A percentile compares a stretch with the other conserved stretches of the same genome.
These are phyloP conservation scores for Erebia epiphron DNA, from an alignment of 2,888 invertebrate genomes.

Conservation along the genomic window DNA sequence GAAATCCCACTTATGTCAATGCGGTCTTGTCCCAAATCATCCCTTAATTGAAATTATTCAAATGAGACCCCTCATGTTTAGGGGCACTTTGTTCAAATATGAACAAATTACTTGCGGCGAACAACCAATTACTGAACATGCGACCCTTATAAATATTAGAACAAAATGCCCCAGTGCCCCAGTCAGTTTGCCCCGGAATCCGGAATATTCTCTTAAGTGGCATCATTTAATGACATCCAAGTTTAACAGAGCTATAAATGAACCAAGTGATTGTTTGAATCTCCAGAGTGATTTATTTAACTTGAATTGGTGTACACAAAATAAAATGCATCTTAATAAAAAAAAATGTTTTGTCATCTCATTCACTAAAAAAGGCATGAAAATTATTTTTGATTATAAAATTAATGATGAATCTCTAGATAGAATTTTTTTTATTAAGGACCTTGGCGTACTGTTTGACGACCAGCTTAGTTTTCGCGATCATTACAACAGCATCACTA, in stretches of 20 bases:
- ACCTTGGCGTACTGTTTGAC: no score
- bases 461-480: no score
- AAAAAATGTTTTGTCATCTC: no score
- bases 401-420: no score
- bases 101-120: constrained; percentile 46
- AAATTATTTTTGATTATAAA: no score
- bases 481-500: no score
- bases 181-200: constrained; percentile 1
- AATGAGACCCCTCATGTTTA: constrained; percentile 48
- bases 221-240: background rate
- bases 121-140: constrained; percentile 18
- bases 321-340: no score
- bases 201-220: background rate
- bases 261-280: no score
- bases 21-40: constrained; percentile 41
- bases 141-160: constrained; percentile 27
- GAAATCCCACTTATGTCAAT: constrained; percentile 34
- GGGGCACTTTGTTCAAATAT: constrained; percentile 48
- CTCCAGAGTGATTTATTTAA: no score
- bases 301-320: no score
- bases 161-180: constrained; percentile 1
- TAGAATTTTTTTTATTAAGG: no score
- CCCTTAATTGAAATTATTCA: constrained; percentile 55
- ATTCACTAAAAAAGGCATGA: no score
- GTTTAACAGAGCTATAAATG: background rate